Base-by-base conservation (phyloP, 2,113 vertebrate species). In the Ctenomys sociabilis region DNA sequence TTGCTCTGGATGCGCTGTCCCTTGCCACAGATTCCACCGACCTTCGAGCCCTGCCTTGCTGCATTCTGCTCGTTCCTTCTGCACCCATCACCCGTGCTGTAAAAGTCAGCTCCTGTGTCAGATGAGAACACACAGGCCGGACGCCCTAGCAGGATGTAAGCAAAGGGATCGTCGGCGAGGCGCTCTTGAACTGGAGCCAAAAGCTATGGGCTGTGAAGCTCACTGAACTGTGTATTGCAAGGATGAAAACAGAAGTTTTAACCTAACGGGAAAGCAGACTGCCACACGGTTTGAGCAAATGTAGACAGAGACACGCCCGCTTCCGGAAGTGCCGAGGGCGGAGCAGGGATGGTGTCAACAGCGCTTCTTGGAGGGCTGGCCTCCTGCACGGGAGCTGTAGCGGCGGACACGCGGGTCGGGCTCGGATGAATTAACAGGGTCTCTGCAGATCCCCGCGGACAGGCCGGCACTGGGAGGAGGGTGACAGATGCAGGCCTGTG, bases 171-270 rank as follows among this genome's bases (percentile, higher is more conserved):
- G 45, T 54, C 32, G 78, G 49, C 88, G 63, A 85, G 22, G 14
- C 64, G 90, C 93, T 66, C 73, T 85, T 77, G 52, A 94, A 90
- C 32, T 81, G 70, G 43, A 85, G 59, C 78, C 80, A 93, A 95
- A 91, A 90, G 49, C 81, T 81, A 43, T 24, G n/a, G 75, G 91
- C 68, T 85, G 91, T 80, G 84, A 90, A 84, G 92, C 30, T 91
- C 43, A 49, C 73, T 94, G 82, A 73, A 89, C 61, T 54, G 57
- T 37, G n/a, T 85, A 54, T 49, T 84, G 68, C 91, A 77, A 91
- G 93, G 84, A 86, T 89, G 83, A 91, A 35, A 73, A 84, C 61
- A 59, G 30, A 73, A 80, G 85, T 66, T 90, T 97, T 84, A 93
- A 80, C 45, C 73, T 80, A 49, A 83, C 87, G 87, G 82, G 43